phyloP scores from a whole-genome alignment of 2,797 vertebrate species.

The Eremophila alpestris region DNA sequence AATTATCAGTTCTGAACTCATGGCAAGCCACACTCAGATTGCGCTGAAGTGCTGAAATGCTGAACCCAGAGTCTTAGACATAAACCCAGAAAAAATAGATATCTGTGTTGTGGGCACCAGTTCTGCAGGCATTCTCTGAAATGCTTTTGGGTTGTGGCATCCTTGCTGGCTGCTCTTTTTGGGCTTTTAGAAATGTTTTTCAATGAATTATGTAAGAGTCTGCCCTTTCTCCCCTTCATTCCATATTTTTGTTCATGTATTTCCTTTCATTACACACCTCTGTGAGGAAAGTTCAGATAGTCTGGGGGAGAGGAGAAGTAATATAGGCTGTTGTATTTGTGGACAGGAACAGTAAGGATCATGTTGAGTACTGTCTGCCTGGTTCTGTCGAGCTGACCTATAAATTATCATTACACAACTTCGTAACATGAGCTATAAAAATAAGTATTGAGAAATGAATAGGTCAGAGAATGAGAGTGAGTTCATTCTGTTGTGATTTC shows the following conservation, averaged over 20 bases:
- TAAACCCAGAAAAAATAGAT: slow-evolving; percentile 49
- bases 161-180: not conserved
- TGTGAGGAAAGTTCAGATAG: not conserved
- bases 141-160: slow-evolving; percentile 1
- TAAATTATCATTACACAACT: slow-evolving; percentile 52
- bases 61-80: slow-evolving; percentile 4
- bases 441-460: slow-evolving; percentile 51
- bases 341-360: not conserved
- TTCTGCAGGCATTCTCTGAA: slow-evolving; percentile 29
- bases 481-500: slow-evolving; percentile 68
- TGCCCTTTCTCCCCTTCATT: not conserved
- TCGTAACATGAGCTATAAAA: slow-evolving; percentile 20
- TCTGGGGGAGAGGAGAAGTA: not conserved
- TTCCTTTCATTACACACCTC: not conserved
- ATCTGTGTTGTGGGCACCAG: slow-evolving; percentile 9
- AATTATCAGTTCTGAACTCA: slow-evolving; percentile 47
- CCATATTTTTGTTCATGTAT: not conserved
- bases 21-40: slow-evolving; percentile 12
- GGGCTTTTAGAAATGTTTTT: slow-evolving; percentile 1
- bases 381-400: not conserved
- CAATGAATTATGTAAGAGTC: not conserved
- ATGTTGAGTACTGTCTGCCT: not conserved
- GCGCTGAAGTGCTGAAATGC: slow-evolving; percentile 52
- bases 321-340: not conserved
- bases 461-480: slow-evolving; percentile 44